These are phyloP conservation scores for Mesoclemmys tuberculata DNA, from an alignment of 2,113 vertebrate genomes.

Conservation along the genomic window DNA sequence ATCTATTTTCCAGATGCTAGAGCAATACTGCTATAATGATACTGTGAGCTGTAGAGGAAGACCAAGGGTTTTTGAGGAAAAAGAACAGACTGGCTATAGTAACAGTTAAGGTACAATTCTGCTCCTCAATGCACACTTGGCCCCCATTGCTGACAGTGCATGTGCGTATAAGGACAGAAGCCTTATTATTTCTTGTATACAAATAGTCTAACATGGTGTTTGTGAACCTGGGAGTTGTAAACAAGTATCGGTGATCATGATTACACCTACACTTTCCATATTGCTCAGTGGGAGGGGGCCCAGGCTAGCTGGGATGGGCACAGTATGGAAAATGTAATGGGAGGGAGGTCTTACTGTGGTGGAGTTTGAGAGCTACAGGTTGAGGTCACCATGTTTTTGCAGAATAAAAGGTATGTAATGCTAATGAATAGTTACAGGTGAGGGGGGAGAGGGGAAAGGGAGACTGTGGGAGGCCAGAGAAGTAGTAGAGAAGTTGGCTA, in stretches of 20 bases:
- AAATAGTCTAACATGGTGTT: neutral
- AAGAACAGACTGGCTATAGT: neutral
- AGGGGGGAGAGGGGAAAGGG: neutral
- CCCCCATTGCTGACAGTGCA: neutral
- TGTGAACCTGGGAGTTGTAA: rapidly evolving
- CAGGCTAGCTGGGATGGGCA: neutral
- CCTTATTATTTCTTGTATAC: neutral
- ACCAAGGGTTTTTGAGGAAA: neutral
- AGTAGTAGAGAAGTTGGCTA: rapidly evolving
- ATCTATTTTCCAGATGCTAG: neutral
- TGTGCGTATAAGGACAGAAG: neutral
- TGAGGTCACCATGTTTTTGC: rapidly evolving
- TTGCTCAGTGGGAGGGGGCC: neutral
- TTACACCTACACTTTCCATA: rapidly evolving
- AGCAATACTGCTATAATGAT: neutral
- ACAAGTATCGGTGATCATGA: rapidly evolving
- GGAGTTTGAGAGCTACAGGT: rapidly evolving
- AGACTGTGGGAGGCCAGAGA: neutral
- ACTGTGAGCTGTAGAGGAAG: neutral
- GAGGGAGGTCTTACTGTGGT: rapidly evolving
- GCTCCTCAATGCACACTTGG: rapidly evolving
- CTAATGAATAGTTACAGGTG: rapidly evolving
- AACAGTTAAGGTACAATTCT: neutral
- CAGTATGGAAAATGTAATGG: rapidly evolving
- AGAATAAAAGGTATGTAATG: rapidly evolving